These are phyloP conservation scores for Danionella cerebrum DNA, from an alignment of 2,113 vertebrate species.

Conservation along the genomic window DNA sequence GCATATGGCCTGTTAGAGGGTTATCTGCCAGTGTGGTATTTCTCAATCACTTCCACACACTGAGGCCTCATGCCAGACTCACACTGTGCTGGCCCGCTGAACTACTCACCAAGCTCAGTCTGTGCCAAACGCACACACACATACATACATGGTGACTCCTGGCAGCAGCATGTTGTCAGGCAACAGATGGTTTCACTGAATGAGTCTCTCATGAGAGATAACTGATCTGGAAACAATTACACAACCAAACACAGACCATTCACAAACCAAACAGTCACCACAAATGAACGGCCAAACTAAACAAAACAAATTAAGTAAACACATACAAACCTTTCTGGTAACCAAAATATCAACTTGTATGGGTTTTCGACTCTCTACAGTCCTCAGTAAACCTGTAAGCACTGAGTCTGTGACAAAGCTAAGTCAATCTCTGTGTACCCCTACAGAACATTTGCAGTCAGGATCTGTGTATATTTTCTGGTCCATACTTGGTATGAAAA, in stretches of 20 bases:
- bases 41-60: constrained; percentile 13
- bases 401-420: not conserved
- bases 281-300: not conserved
- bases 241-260: constrained; percentile 22
- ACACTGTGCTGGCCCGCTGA: constrained; percentile 40
- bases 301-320: not conserved
- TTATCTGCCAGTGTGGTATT: constrained; percentile 18
- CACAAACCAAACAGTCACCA: constrained; percentile 18
- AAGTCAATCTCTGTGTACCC: not conserved
- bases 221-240: constrained; percentile 27
- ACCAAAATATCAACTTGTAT: not conserved
- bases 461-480: too few relatives aligned
- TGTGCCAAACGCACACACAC: constrained; percentile 30
- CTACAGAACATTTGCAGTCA: not conserved
- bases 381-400: not conserved
- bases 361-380: not conserved
- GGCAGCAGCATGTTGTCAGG: constrained; percentile 33
- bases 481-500: too few relatives aligned
- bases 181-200: constrained; percentile 46
- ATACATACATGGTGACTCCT: constrained; percentile 26
- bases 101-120: constrained; percentile 32
- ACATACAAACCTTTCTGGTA: not conserved
- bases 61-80: constrained; percentile 35
- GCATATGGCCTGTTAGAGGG: not conserved
- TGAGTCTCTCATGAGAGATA: constrained; percentile 42